These are phyloP conservation scores for Condylura cristata DNA, from an alignment of 2,113 vertebrate genomes.

Conservation along the genomic window DNA sequence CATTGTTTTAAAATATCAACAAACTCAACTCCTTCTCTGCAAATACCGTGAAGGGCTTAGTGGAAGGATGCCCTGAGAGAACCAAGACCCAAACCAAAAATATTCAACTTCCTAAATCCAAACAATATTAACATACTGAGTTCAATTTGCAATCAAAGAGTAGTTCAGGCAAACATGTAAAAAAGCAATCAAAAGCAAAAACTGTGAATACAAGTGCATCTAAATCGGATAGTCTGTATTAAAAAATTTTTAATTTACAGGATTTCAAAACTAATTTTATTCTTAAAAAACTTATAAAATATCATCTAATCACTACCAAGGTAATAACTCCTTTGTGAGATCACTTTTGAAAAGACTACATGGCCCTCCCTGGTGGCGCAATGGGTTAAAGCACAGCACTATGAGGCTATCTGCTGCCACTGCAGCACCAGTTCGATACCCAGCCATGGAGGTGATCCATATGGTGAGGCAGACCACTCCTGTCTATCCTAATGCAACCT, in stretches of 20 bases:
- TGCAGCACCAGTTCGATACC: too few species aligned
- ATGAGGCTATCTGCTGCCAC: too few species aligned
- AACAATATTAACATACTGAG: not conserved
- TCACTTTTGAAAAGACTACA: not conserved
- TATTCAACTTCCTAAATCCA: not conserved
- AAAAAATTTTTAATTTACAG: not conserved
- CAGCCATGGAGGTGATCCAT: too few species aligned
- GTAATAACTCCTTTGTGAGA: constrained; percentile 18
- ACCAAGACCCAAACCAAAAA: not conserved
- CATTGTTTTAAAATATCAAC: not conserved
- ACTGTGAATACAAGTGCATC: not conserved
- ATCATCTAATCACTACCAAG: not conserved
- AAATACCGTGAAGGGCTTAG: not conserved
- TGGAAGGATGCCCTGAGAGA: not conserved
- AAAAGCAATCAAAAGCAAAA: not conserved
- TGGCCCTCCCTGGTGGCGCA: too few species aligned
- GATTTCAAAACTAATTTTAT: not conserved
- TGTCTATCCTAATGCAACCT: too few species aligned
- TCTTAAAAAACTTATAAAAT: not conserved
- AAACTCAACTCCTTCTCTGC: not conserved
- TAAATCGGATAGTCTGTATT: not conserved
- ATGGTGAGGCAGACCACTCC: too few species aligned
- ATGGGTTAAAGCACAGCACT: too few species aligned
- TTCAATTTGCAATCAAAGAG: not conserved
- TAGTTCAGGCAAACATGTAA: not conserved